Conservation (phyloP, 2,888 invertebrate genomes). For the Eupithecia exiguata region DNA sequence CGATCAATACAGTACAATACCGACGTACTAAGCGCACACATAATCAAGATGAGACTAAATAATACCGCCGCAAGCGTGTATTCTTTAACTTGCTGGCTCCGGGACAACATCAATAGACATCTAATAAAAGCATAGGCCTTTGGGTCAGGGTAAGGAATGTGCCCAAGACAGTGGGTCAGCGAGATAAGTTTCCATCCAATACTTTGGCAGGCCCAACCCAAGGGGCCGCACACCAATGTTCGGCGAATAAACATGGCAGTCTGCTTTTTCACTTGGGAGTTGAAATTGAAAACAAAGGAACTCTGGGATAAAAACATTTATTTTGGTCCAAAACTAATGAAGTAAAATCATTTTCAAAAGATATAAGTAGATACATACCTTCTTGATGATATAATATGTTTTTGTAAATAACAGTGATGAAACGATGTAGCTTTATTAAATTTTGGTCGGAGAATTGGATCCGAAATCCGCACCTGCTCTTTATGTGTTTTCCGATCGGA, state of each 20-base stretch:
- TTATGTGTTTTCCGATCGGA: not conserved
- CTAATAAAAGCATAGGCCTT: not conserved
- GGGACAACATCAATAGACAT: not conserved
- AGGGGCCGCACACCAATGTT: not conserved
- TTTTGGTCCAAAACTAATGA: not conserved
- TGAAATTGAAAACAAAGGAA: not conserved
- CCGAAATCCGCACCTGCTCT: constrained; percentile 20
- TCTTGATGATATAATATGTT: not conserved
- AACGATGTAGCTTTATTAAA: constrained; percentile 32
- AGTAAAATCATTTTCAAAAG: not conserved
- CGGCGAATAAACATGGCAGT: not conserved
- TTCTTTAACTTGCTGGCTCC: not conserved
- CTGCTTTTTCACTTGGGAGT: not conserved
- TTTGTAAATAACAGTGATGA: constrained; percentile 22
- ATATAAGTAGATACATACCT: not conserved
- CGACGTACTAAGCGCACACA: not conserved
- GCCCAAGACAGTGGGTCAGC: constrained; percentile 1
- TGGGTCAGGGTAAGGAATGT: constrained; percentile 9
- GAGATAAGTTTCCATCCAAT: constrained; percentile 7
- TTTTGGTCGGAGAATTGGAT: constrained; percentile 35
- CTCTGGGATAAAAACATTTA: not conserved
- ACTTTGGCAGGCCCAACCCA: not conserved
- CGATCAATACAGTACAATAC: not conserved
- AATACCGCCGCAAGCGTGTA: not conserved
- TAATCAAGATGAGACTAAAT: not conserved